These are phyloP conservation scores for Subacronicta megacephala DNA, from an alignment of 2,888 invertebrate species.

Conservation along the genomic window DNA sequence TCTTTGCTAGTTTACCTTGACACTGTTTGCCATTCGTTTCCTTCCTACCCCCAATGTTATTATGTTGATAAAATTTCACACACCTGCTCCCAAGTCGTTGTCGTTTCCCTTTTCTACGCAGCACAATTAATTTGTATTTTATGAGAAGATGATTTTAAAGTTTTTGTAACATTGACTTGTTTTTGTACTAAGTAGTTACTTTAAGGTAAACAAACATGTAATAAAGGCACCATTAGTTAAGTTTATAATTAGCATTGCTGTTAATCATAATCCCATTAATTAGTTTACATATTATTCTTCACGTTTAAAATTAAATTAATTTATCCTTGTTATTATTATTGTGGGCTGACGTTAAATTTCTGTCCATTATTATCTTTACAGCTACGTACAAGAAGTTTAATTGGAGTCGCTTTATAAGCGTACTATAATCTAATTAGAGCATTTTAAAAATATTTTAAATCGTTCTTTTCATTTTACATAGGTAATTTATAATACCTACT, in stretches of 20 bases:
- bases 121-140: too few species aligned
- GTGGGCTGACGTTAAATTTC: not conserved
- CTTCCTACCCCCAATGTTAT: conserved; percentile 69
- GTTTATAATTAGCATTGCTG: conserved; percentile 7
- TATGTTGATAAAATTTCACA: conserved; percentile 17
- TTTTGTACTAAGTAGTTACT: too few species aligned
- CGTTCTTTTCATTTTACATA: too few species aligned
- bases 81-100: conserved; percentile 43
- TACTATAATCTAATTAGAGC: conserved; percentile 11
- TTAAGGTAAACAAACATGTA: conserved; percentile 6
- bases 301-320: not conserved
- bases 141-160: not conserved
- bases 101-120: conserved; percentile 11
- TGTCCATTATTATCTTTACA: too few species aligned
- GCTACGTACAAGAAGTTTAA: not conserved
- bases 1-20: conserved; percentile 66
- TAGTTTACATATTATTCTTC: conserved; percentile 1
- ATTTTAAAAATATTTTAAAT: not conserved
- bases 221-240: not conserved
- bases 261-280: conserved; percentile 19
- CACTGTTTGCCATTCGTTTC: conserved; percentile 59
- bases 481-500: too few species aligned
- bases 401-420: not conserved
- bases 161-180: too few species aligned
- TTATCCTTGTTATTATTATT: conserved; percentile 11